These are phyloP conservation scores for Tineola bisselliella DNA, from an alignment of 2,888 invertebrate species.

Conservation along the genomic window DNA sequence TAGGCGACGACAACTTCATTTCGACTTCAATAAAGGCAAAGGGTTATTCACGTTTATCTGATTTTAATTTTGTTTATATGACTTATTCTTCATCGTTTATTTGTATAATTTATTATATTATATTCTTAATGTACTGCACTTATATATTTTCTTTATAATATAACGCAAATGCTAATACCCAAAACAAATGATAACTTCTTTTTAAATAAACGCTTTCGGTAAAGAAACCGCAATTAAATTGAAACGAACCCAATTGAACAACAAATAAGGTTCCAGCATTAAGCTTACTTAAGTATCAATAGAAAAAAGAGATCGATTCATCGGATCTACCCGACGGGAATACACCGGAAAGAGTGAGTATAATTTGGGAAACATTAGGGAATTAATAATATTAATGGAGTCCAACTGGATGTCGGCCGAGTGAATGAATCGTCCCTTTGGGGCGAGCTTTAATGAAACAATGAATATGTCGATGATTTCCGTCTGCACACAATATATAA, in stretches of 20 bases:
- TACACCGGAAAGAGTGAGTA: constrained; percentile 15
- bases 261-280: too few relatives aligned
- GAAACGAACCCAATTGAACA: too few relatives aligned
- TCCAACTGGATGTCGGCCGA: constrained; percentile 21
- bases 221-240: too few relatives aligned
- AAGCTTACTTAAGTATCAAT: too few relatives aligned
- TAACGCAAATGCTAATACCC: too few relatives aligned
- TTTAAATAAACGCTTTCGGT: too few relatives aligned
- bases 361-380: constrained; percentile 28
- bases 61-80: background rate
- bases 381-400: constrained; percentile 31
- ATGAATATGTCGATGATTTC: constrained; percentile 9
- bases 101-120: background rate
- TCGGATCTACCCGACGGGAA: background rate
- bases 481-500: background rate
- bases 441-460: constrained; percentile 20
- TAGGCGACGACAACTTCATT: constrained; percentile 22
- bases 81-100: background rate
- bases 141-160: too few relatives aligned
- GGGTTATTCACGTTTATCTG: background rate
- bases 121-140: too few relatives aligned
- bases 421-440: constrained; percentile 24
- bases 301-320: background rate
- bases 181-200: too few relatives aligned
- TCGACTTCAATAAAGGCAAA: background rate